Evolutionary conservation across 2,797 vertebrate species (phyloP), one percentile per base, ranked within the genome.

Genomic region (Paratrypauchen microcephalus): DNA sequence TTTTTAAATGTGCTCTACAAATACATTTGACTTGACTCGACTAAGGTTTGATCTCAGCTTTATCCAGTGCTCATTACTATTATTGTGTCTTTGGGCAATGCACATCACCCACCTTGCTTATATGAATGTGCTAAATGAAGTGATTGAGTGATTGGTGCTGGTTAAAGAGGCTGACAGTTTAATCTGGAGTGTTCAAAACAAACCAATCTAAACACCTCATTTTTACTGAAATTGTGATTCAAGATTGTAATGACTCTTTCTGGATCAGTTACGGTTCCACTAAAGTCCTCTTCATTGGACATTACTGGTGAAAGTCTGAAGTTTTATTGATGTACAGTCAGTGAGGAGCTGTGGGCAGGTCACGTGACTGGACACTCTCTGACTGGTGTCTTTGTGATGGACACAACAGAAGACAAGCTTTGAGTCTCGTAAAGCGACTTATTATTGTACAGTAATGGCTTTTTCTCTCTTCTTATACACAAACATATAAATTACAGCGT

Each of bases 321-420:
- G 28, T 18, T 23, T 47, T 64, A 41, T 47, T 26, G 9, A 28
- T 64, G 23, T 30, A 28, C 15, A 45, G 23, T 48, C 4, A 16
- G 16, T 64, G 41, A 36, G 54, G 56, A 50, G 47, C n/a, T 54
- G 60, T 41, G 23, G 30, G 32, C 45, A 67, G 16, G 70, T 74
- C 82, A 72, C 60, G 73, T 76, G 78, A 80, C 62, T 28, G 60
- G 19, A 6, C 57, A 72, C 28, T 8, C 23, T 58, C 28, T 72
- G 39, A 70, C 56, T 76, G 39, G 69, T 64, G 56, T 59, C 24
- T 85, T 83, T 76, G 74, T 82, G 77, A 62, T 1, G 24, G 61
- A 63, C 56, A 76, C 77, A 77, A 65, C 66, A 65, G 62, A 56
- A 71, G 64, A 86, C 85, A 82, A 70, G 73, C 74, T 73, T 77